phyloP scores from a whole-genome alignment of 2,113 vertebrate species.

The Pagrus major region DNA sequence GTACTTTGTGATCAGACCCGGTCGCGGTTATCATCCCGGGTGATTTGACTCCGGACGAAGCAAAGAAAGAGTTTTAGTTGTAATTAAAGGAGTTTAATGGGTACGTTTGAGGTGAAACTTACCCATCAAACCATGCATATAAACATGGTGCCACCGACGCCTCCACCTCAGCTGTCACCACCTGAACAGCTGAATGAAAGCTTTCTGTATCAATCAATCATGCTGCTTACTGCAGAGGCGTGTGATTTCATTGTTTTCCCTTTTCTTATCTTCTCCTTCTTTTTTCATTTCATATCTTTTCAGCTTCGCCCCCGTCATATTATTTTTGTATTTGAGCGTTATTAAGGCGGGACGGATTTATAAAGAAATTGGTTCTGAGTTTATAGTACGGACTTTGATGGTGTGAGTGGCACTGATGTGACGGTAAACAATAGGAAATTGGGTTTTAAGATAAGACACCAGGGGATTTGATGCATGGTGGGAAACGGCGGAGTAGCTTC shows the following conservation, averaged over 20 bases:
- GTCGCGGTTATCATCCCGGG: not conserved
- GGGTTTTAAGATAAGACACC: constrained; percentile 61
- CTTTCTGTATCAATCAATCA: constrained; percentile 25
- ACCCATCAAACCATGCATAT: too few relatives aligned
- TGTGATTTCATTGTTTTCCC: constrained; percentile 27
- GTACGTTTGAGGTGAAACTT: not conserved
- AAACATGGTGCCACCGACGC: not conserved
- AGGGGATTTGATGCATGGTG: constrained; percentile 45
- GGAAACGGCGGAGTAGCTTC: not conserved
- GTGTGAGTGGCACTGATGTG: constrained; percentile 63
- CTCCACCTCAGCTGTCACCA: not conserved
- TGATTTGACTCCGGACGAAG: not conserved
- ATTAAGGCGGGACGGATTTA: constrained; percentile 52
- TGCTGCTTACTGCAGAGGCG: not conserved
- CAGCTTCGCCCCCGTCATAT: constrained; percentile 11
- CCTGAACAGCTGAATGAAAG: not conserved
- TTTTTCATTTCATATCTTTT: constrained; percentile 44
- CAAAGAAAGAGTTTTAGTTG: not conserved
- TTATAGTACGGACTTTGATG: constrained; percentile 31
- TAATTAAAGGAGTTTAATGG: not conserved
- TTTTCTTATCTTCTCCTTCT: not conserved
- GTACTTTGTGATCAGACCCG: not conserved
- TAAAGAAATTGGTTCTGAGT: constrained; percentile 51
- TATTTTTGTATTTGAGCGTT: constrained; percentile 43
- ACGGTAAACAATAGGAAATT: constrained; percentile 70